Evolutionary conservation across 2,888 invertebrate species (phyloP), one percentile per base, ranked within the genome.

Genomic region (Scaptomyza reducta): DNA sequence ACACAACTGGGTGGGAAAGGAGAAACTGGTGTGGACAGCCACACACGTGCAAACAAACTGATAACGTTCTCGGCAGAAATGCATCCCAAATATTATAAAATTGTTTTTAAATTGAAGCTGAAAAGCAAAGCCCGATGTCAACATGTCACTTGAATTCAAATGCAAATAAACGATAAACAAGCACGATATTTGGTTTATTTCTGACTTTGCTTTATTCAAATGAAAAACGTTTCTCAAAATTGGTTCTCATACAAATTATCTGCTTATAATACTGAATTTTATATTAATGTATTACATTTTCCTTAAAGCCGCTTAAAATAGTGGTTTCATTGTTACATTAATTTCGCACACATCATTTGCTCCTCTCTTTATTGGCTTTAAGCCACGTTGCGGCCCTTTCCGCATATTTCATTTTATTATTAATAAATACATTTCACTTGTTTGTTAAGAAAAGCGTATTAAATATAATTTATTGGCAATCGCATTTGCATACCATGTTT

Each of bases 331-430:
- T 33, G 33, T 56, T 14, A 25, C 57, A 80, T 74, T 79, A 44
- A 74, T 70, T 69, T 68, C 58, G 53, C 60, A 81, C 68, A 64
- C 79, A 85, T 64, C 56, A 79, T 81, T 85, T 84, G 65, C 38
- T 77, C 51, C 70, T 62, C 42, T 49, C 10, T 45, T 66, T 55
- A 70, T 54, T 74, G 63, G 62, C 68, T 62, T 81, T 66, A 82
- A 81, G 62, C 79, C 59, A 54, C 68, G 82, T 67, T 70, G 70
- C 41, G 78, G 67, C 55, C 25, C n/a, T 6, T 49, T 61, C 55
- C 40, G 25, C 38, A 41, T 16, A 55, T 61, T 54, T 41, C 51
- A 57, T 67, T 59, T 53, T 45, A 56, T 49, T 76, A 66, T 69
- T 64, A 55, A 65, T 61, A 56, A 51, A 65, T 61, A 58, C 64